Base-by-base conservation (phyloP, 2,113 vertebrate species). In the Pituophis catenifer region DNA sequence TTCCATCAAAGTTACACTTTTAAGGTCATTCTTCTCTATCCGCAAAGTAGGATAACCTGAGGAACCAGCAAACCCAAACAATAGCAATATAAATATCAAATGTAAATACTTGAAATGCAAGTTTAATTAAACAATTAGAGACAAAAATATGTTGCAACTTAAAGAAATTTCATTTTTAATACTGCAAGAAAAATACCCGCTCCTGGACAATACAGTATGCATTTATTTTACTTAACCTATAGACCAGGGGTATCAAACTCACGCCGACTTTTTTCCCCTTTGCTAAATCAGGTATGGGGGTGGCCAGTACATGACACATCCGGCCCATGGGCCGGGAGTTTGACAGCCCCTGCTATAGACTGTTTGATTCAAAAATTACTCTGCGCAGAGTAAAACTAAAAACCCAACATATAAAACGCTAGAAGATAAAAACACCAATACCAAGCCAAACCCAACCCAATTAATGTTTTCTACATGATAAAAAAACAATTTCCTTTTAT, bases 11-110 rank as follows among this genome's bases (percentile, higher is more conserved):
- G 99, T 99, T 92, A 99, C 99, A 91, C 99, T 99, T 98, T 98
- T 98, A 92, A 99, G 98, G 98, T 99, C 99, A 88, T 99, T 99
- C 98, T 99, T 99, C 98, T 99, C 99, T 94, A 99, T 99, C 93
- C 99, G 98, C 88, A 99, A 98, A 0, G 99, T 99, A 89, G 99
- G 99, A 94, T 99, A 99, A 98, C 98, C 99, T 99, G 98, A 96
- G 96, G 97, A 96, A 97, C 98, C 98, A 98, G 97, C 97, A 98
- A 96, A 98, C 96, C 97, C 97, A 98, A 98, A 98, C 97, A 97
- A 98, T 96, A 97, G 96, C 93, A 95, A 98, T 97, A 98, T 98
- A 97, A 98, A 98, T 97, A 98, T 96, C 92, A 93, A 95, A 98
- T 97, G 97, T 98, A 97, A 98, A 98, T 96, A 97, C 97, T 96